phyloP scores from a whole-genome alignment of 2,797 vertebrate species.

The Epinephelus malabaricus region DNA sequence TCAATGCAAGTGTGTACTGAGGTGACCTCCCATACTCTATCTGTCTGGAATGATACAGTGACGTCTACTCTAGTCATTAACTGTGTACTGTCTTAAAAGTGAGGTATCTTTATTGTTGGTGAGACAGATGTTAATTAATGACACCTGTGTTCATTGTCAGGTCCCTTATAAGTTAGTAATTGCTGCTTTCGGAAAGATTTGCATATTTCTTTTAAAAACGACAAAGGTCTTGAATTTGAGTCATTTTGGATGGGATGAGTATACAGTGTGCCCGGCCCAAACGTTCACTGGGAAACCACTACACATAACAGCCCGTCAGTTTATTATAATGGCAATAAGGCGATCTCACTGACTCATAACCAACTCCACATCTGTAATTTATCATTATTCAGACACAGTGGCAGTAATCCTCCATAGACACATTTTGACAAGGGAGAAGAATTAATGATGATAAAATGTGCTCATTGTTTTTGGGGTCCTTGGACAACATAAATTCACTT shows the following conservation, averaged over 20 bases:
- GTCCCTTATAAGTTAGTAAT: neutral
- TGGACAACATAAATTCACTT: conserved; percentile 16
- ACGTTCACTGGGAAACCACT: conserved; percentile 1
- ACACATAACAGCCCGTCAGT: neutral
- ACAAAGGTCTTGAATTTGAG: conserved; percentile 3
- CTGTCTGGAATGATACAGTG: conserved; percentile 28
- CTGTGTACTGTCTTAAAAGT: conserved; percentile 10
- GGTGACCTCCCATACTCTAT: neutral
- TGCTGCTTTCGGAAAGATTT: neutral
- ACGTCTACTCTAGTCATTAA: conserved; percentile 15
- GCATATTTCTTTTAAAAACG: neutral
- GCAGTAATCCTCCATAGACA: conserved; percentile 32
- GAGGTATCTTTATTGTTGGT: conserved; percentile 11
- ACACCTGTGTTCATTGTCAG: neutral
- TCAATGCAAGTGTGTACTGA: neutral
- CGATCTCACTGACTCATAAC: conserved; percentile 6
- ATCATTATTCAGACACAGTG: conserved; percentile 14
- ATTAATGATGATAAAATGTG: neutral
- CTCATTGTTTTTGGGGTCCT: conserved; percentile 3
- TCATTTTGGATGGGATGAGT: neutral
- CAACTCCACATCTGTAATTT: conserved; percentile 42
- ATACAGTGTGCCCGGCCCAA: neutral
- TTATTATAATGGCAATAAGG: conserved; percentile 20
- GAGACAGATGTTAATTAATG: conserved; percentile 27
- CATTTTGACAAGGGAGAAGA: neutral